These are phyloP conservation scores for Huso huso DNA, from an alignment of 2,797 vertebrate genomes.

Conservation along the genomic window DNA sequence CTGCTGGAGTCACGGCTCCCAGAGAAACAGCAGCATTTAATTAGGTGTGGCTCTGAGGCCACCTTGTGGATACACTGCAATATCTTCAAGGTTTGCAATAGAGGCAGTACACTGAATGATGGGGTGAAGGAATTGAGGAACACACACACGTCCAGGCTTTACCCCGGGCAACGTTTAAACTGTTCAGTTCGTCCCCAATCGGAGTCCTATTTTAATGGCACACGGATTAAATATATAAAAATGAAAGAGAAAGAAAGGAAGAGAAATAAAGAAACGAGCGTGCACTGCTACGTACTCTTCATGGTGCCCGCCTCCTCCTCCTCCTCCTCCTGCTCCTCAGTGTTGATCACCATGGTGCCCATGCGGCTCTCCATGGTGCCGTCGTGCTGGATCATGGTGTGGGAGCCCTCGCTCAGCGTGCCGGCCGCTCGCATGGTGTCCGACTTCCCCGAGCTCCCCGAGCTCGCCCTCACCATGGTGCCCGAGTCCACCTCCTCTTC, in stretches of 20 bases:
- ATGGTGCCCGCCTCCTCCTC: slow-evolving; percentile 81
- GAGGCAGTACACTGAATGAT: background rate
- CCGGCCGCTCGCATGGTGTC: slow-evolving; percentile 72
- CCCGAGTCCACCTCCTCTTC: slow-evolving; percentile 87
- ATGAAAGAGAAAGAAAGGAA: background rate
- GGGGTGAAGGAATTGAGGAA: too few relatives aligned
- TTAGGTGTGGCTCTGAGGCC: slow-evolving; percentile 6
- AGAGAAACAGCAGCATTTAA: background rate
- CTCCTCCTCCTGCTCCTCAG: slow-evolving; percentile 69
- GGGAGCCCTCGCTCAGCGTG: slow-evolving; percentile 53
- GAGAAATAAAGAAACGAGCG: background rate
- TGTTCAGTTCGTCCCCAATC: too few relatives aligned
- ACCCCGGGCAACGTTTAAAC: background rate
- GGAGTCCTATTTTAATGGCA: too few relatives aligned
- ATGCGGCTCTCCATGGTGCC: slow-evolving; percentile 72
- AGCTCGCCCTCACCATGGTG: slow-evolving; percentile 79
- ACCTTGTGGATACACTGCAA: slow-evolving; percentile 12
- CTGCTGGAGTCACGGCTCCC: background rate
- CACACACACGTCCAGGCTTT: too few relatives aligned
- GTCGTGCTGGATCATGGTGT: slow-evolving; percentile 74
- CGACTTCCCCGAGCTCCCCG: slow-evolving; percentile 44
- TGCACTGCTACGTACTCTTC: slow-evolving; percentile 73
- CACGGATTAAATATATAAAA: too few relatives aligned
- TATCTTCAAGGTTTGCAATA: background rate
- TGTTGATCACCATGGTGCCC: slow-evolving; percentile 93